phyloP scores from a whole-genome alignment of 1,140 invertebrate species.

The Nephila pilipes region DNA sequence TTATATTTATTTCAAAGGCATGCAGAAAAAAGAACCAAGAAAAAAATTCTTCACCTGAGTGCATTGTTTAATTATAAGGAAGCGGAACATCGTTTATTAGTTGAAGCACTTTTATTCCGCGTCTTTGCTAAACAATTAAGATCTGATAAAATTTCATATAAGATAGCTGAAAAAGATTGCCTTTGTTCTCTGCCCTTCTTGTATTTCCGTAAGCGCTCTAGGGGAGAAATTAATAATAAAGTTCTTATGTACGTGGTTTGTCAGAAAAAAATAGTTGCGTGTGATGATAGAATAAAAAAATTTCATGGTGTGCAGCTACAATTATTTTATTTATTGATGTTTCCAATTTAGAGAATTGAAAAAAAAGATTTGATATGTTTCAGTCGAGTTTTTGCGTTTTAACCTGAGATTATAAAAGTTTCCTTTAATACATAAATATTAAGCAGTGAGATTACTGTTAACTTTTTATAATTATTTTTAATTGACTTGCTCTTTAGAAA shows the following conservation, averaged over 20 bases:
- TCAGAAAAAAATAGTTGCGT: background rate
- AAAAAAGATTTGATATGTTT: no score
- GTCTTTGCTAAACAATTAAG: background rate
- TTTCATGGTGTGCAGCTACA: background rate
- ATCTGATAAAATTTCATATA: constrained; percentile 20
- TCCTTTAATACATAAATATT: no score
- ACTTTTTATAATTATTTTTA: no score
- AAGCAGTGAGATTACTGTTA: no score
- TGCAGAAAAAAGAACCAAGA: background rate
- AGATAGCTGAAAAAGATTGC: background rate
- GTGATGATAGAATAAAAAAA: background rate
- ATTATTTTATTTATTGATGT: no score
- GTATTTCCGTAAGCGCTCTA: background rate
- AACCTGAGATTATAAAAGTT: no score
- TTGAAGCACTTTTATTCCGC: constrained; percentile 28
- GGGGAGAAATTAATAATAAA: background rate
- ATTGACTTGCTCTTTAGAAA: no score
- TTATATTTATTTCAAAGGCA: constrained; percentile 4
- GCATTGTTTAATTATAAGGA: constrained; percentile 31
- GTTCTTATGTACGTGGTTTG: background rate
- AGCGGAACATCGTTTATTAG: background rate
- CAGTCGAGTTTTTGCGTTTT: no score
- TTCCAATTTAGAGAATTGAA: no score
- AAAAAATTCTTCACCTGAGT: background rate
- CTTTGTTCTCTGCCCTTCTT: background rate